Evolutionary conservation across 1,140 invertebrate genomes (phyloP), one percentile per base, ranked within the genome.

Genomic region (Chrysomallon squamiferum): DNA sequence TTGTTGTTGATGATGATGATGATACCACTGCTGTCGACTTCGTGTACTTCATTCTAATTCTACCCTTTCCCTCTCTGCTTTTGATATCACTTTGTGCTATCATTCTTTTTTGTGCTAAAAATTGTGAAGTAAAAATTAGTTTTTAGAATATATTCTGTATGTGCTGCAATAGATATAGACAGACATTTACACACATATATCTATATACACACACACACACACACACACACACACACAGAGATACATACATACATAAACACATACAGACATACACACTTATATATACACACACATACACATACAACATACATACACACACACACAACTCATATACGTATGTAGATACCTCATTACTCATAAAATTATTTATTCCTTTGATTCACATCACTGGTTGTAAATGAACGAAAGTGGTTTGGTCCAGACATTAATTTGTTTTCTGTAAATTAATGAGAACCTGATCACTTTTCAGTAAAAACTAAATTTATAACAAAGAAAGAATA

Each of bases 171-270:
- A 64, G 52, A 41, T 3, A 64, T 64, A 62, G 5, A 61, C 4
- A 64, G 2, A 59, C 61, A 64, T 30, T 62, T 64, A 64, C 54
- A 64, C 61, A 59, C 62, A 64, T 43, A 43, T n/a, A 43, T 43
- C 9, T 64, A 64, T 54, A 64, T 64, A 64, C 62, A 64, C 61
- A 62, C 62, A 62, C 61, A 62, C 62, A 64, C 61, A 64, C 62
- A 64, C 61, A 64, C 62, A 64, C 61, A 64, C 56, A 64, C 61
- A 64, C 56, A 64, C 61, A 64, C 3, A 60, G 2, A 18, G 11
- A 33, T 29, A 62, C 11, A 64, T 59, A 64, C 35, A 64, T 59
- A 29, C 35, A 64, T 59, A 64, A 1, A 64, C 32, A 64, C 35
- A 64, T 59, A 64, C 35, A 64, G 25, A 64, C 35, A 64, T 59